Conservation (phyloP, 2,113 vertebrate species). For the Megatriorchis doriae region DNA sequence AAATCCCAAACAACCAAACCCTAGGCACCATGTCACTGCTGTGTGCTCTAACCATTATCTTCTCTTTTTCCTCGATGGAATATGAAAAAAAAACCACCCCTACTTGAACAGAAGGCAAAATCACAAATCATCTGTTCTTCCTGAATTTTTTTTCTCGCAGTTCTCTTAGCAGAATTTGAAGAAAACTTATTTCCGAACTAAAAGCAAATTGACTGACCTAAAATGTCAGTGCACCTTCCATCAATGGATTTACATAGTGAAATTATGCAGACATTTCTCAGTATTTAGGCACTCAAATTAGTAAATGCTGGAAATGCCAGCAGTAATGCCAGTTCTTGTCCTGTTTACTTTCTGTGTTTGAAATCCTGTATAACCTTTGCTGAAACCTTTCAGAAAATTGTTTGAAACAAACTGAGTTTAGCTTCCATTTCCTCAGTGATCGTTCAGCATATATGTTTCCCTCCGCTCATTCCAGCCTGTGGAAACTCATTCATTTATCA, state of each 20-base stretch:
- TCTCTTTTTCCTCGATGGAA: neutral
- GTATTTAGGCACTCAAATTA: neutral
- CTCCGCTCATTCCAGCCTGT: neutral
- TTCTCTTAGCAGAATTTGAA: neutral
- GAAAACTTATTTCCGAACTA: neutral
- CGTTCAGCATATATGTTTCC: neutral
- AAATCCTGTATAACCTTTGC: conserved; percentile 33
- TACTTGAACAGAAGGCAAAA: neutral
- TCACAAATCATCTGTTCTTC: neutral
- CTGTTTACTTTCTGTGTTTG: neutral
- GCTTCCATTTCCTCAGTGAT: neutral
- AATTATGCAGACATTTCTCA: neutral
- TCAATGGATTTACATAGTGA: neutral
- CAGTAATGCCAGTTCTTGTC: neutral
- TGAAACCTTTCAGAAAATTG: conserved; percentile 17
- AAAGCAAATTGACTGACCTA: neutral
- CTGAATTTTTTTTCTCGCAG: neutral
- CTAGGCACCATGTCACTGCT: neutral
- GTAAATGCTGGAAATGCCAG: conserved; percentile 7
- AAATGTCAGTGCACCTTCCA: neutral
- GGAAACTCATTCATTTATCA: neutral
- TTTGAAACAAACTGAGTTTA: neutral
- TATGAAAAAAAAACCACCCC: neutral
- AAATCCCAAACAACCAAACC: too few species aligned
- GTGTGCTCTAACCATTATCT: neutral